Conservation (phyloP, 92 coral and sea anemone species). For the Ricordea florida region DNA sequence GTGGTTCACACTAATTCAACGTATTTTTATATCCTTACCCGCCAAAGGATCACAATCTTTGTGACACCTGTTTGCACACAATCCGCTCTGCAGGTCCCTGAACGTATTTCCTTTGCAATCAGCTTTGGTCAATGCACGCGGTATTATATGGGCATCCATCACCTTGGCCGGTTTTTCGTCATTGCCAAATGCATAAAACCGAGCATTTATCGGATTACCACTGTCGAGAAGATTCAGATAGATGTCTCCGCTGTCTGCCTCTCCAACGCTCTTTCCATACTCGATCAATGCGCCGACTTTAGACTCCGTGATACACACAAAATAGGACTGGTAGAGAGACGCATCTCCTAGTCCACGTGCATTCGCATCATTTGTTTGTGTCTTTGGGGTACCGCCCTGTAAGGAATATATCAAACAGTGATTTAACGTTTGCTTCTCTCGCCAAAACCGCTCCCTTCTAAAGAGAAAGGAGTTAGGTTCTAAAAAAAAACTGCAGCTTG, state of each 20-base stretch:
- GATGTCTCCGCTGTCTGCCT: not conserved
- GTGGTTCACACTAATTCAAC: too few species aligned
- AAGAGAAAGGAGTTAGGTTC: too few species aligned
- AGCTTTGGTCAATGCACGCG: constrained; percentile 1
- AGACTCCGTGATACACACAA: constrained; percentile 3
- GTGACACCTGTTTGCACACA: constrained; percentile 11
- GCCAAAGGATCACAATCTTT: not conserved
- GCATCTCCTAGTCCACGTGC: too few species aligned
- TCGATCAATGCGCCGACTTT: not conserved
- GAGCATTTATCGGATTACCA: not conserved
- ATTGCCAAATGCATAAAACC: too few species aligned
- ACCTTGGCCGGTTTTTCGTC: not conserved
- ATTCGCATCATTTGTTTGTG: too few species aligned
- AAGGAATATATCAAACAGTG: too few species aligned
- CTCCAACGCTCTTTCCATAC: not conserved
- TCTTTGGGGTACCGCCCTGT: too few species aligned
- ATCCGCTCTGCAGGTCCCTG: not conserved
- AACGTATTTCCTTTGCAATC: constrained; percentile 14
- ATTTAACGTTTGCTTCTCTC: too few species aligned
- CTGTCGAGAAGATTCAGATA: not conserved
- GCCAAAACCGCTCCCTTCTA: too few species aligned
- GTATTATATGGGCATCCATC: not conserved
- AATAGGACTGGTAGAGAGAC: not conserved
- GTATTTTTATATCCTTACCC: too few species aligned
- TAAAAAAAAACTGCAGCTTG: too few species aligned